These are phyloP conservation scores for Acrocyrtus sp. DNA, from an alignment of 2,888 invertebrate species.

Conservation along the genomic window DNA sequence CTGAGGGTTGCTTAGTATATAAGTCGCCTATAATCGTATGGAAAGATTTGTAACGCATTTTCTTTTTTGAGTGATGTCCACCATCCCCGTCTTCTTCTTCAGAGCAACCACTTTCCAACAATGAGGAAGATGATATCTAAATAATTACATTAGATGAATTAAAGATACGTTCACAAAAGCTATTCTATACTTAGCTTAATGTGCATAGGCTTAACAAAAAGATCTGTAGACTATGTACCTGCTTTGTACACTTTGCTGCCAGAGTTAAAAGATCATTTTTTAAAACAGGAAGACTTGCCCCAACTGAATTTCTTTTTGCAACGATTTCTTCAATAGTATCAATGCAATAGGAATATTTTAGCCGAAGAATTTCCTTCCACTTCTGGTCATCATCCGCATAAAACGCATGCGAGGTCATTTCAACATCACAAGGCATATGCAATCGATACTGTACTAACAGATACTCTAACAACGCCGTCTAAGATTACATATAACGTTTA, in stretches of 20 bases:
- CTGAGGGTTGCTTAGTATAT: constrained; percentile 19
- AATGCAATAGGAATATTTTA: constrained; percentile 51
- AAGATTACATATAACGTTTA: background rate
- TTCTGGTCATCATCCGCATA: constrained; percentile 40
- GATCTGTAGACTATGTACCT: constrained; percentile 35
- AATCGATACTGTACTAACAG: constrained; percentile 69
- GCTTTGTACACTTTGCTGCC: constrained; percentile 57
- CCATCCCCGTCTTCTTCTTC: constrained; percentile 41
- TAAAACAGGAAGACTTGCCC: too few relatives aligned
- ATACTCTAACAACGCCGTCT: constrained; percentile 65
- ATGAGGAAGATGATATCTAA: constrained; percentile 20
- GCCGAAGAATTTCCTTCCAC: constrained; percentile 55
- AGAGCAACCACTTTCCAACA: constrained; percentile 25
- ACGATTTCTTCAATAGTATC: constrained; percentile 55
- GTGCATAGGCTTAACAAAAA: background rate
- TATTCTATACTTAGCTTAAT: background rate
- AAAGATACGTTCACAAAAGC: too few relatives aligned
- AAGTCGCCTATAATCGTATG: constrained; percentile 51
- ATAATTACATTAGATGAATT: background rate
- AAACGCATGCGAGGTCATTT: constrained; percentile 44
- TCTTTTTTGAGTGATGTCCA: constrained; percentile 45
- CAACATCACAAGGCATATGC: constrained; percentile 68
- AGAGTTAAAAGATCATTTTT: constrained; percentile 42
- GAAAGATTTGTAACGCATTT: constrained; percentile 52
- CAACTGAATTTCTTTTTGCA: constrained; percentile 27